Base-by-base conservation (phyloP, 2,113 vertebrate species). In the Noturus placidus region DNA sequence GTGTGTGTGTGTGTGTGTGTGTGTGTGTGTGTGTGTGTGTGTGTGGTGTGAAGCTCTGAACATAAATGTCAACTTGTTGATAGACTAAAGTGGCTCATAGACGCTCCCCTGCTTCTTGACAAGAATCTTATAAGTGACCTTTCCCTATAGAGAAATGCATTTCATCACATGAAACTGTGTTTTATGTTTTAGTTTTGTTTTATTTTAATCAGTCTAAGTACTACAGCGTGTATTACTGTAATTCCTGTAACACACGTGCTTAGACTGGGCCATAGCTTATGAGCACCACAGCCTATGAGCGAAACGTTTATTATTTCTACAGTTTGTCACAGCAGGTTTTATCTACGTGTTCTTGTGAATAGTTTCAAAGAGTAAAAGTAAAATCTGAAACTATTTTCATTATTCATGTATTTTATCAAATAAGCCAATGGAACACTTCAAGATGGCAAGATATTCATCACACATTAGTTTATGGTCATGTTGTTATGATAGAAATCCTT, bases 1-100 rank as follows among this genome's bases (percentile, higher is more conserved):
- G 52, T 42, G 13, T 6, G 19, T 52, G 2, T 19, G 30, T 35
- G 67, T 35, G 30, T 35, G 30, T 35, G 67, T 35, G 67, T 69
- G 67, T 69, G 67, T 69, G 67, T 69, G 67, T 69, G 30, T 35
- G 30, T 33, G 67, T 33, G 67, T 22, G 35, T 25, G 35, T 5
- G 70, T 46, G 70, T 22, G 38, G 70, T 69, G 30, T 80, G 22
- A 86, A 52, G 63, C 76, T 80, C 77, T 38, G 33, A 76, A 76
- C 54, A 52, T 86, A 69, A 80, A 80, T 86, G 76, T 67, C 85
- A 86, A 9, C 84, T 78, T 86, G 35, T 63, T 86, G 83, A 76
- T 74, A 20, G 69, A 74, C 33, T 85, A 35, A 76, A 85, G 54
- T 74, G 69, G 83, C 33, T 76, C 52, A 35, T 57, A 56, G 83